These are phyloP conservation scores for Holothuria scabra DNA, from an alignment of 53 echinoderm and acorn worm species.

Conservation along the genomic window DNA sequence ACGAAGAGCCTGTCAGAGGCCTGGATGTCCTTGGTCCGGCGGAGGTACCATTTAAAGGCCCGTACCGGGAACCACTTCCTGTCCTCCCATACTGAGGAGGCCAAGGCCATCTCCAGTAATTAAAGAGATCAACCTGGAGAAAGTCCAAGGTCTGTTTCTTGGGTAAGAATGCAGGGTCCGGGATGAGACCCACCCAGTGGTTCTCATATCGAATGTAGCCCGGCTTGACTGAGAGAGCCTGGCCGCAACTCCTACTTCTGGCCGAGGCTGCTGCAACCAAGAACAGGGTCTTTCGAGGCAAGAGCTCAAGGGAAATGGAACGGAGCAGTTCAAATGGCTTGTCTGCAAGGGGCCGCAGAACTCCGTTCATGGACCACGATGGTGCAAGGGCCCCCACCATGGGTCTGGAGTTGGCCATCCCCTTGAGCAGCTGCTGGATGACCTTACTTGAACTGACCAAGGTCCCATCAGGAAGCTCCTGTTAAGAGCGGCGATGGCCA, in stretches of 20 bases:
- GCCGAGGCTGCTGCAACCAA: too few relatives aligned
- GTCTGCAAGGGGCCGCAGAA: too few relatives aligned
- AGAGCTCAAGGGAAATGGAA: too few relatives aligned
- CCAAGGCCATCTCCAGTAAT: too few relatives aligned
- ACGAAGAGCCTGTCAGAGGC: not conserved
- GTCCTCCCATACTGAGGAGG: too few relatives aligned
- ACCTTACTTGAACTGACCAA: not conserved
- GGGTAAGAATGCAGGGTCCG: not conserved
- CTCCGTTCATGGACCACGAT: not conserved
- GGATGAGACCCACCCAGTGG: not conserved
- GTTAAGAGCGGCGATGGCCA: not conserved
- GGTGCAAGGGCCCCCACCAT: not conserved
- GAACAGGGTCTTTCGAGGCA: not conserved
- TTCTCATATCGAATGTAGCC: not conserved
- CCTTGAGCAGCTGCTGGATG: not conserved
- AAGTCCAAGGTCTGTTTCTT: conserved; percentile 1
- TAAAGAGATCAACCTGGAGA: not conserved
- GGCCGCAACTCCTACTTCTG: not conserved
- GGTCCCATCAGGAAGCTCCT: not conserved
- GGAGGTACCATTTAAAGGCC: not conserved
- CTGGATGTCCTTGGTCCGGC: too few relatives aligned
- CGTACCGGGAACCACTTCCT: not conserved
- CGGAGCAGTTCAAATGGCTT: too few relatives aligned
- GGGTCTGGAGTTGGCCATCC: not conserved
- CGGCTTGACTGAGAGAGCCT: not conserved